Base-by-base conservation (phyloP, 2,113 vertebrate species). In the Gnathonemus echidnorhynchus region DNA sequence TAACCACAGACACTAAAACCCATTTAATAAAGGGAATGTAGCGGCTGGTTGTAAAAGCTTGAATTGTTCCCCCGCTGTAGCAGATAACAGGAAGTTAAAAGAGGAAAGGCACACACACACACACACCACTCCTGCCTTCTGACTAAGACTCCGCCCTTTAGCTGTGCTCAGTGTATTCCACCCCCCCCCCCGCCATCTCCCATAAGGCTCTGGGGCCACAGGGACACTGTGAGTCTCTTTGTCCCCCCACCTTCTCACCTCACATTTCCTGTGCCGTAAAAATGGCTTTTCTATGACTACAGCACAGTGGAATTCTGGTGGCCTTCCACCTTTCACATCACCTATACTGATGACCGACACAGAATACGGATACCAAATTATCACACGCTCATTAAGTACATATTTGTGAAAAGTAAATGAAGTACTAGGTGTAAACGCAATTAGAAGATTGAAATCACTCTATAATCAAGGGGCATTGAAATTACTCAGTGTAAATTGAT, bases 111-210 rank as follows among this genome's bases (percentile, higher is more conserved):
- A 27, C 48, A 7, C 31, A 62, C n/a, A 52, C 85, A 53, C 48
- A 89, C 9, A 91, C 49, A 56, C 86, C 90, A 92, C 6, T 70
- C 89, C 56, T 88, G 49, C 89, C 93, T 90, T 94, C 88, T 6
- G 48, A 90, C 92, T 94, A 93, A 95, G 93, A 94, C 94, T 94
- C 92, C 90, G 93, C 92, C 91, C 94, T 93, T 94, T 93, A 93
- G 91, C 77, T 86, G 86, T 90, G 91, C 93, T 94, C 91, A 93
- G 58, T 3, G 24, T n/a, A 53, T 53, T 53, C 52, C 15, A 4
- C 90, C 19, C 13, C 0, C 90, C 19, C 15, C 90, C 88, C 87
- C 39, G 85, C 89, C 91, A 91, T 93, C 90, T 87, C 90, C 88
- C 66, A 74, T 35, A 74, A 74, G 70, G 31, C 11, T n/a, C 42